Base-by-base conservation (phyloP, 2,113 vertebrate species). In the Danionella cerebrum region DNA sequence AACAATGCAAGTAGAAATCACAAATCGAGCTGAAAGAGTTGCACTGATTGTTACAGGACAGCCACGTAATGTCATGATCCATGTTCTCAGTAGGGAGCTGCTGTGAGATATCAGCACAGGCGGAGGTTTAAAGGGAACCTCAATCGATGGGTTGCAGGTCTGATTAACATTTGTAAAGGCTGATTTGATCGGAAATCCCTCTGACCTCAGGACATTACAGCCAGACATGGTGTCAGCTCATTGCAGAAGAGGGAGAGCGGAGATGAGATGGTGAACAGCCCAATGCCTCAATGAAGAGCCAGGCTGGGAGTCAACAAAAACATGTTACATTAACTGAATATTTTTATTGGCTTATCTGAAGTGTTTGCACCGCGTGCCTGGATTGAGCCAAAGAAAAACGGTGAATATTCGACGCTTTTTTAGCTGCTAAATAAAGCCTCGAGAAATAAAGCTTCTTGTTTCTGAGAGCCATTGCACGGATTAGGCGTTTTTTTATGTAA, bases 241-340 rank as follows among this genome's bases (percentile, higher is more conserved):
- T 78, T 80, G 72, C 65, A 67, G 76, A 81, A 85, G 83, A 85
- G 83, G 72, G 78, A n/a, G n/a, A n/a, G 52, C 76, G 35, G 55
- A 71, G 67, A 71, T 66, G 78, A 78, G 82, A 75, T 70, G 70
- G 67, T 73, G 54, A 18, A 71, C n/a, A n/a, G 77, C 33, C 81
- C 84, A 85, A 85, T 81, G 80, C 58, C 70, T 80, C 82, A 51
- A 58, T 36, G 36, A 6, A 31, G 24, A 14, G 12, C 42, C 54
- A 67, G 47, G 42, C 41, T 27, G 14, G 21, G 50, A 57, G 13
- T n/a, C n/a, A n/a, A n/a, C n/a, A n/a, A n/a, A n/a, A n/a, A n/a
- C n/a, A n/a, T n/a, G n/a, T n/a, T n/a, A n/a, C n/a, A n/a, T n/a
- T n/a, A n/a, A n/a, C n/a, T n/a, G n/a, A n/a, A n/a, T n/a, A n/a